Base-by-base conservation (phyloP, 2,888 invertebrate genomes). In the Pilophorus perplexus region DNA sequence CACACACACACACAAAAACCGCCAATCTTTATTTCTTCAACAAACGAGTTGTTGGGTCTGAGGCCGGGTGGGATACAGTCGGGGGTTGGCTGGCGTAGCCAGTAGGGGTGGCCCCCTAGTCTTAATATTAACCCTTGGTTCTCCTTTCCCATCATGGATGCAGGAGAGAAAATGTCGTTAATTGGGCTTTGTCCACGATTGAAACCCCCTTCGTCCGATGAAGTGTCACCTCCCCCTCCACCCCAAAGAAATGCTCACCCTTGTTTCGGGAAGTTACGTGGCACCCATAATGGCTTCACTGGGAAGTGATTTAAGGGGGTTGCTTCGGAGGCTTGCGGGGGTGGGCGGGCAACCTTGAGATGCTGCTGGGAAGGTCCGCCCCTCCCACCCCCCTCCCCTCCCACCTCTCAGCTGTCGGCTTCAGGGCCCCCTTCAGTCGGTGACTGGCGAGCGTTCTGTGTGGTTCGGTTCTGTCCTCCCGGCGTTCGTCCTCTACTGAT, bases 331-430 rank as follows among this genome's bases (percentile, higher is more conserved):
- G 20, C 28, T 28, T 27, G 5, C 16, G 28, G 28, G 46, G 46
- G 23, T 18, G 28, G 46, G 33, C 28, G 42, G 57, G 38, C 37
- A 64, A 65, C 62, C 62, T 62, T 62, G 62, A 62, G 62, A 62
- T 62, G 60, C 8, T 1, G 60, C 6, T 22, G 60, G 20, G 60
- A 46, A 38, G 27, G 46, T 10, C 18, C 18, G 14, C 33, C 22
- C 14, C n/a, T 59, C 42, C 40, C 59, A 27, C 22, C 40, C 59
- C 20, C 20, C 42, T 12, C 10, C 20, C 40, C 38, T 40, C n/a
- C n/a, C 62, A 20, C 33, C 62, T 62, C 38, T 16, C 62, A 62
- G 23, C 46, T 46, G 48, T n/a, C 46, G 16, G 42, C 52, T 33
- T 54, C 42, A 16, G 14, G 6, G 33, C 6, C 12, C 20, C 20